A percentile compares a stretch with the other conserved stretches of the same genome.
Conservation (phyloP, 23 tunicate species). For the Diplosoma virens region DNA sequence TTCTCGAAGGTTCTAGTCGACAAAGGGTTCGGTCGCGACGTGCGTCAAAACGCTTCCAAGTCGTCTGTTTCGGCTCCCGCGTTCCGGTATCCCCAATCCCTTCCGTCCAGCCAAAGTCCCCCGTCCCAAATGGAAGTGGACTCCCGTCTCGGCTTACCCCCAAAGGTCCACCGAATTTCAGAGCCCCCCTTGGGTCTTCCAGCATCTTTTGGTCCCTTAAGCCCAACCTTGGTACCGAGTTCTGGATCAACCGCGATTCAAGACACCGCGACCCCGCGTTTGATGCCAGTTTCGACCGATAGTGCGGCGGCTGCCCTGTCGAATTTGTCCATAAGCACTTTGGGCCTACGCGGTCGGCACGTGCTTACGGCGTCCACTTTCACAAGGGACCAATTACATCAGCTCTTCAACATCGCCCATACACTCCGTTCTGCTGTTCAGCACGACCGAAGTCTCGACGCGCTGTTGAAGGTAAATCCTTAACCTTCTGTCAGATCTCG, state of each 20-base stretch:
- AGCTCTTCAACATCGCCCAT: conserved; percentile 81
- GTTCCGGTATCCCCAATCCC: not conserved
- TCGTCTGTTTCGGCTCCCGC: conserved; percentile 3
- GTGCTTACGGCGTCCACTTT: conserved; percentile 46
- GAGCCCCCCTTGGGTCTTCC: conserved; percentile 61
- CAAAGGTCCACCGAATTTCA: conserved; percentile 53
- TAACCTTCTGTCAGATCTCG: no score
- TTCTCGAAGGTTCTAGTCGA: no score
- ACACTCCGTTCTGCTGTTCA: conserved; percentile 40
- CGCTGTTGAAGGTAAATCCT: conserved; percentile 56
- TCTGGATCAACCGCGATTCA: not conserved
- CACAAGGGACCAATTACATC: conserved; percentile 69
- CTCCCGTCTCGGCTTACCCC: conserved; percentile 48
- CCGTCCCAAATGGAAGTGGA: not conserved
- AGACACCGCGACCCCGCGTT: conserved; percentile 30
- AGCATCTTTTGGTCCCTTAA: conserved; percentile 37
- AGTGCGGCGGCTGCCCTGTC: no score
- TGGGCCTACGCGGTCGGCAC: conserved; percentile 53
- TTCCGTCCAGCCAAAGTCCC: no score
- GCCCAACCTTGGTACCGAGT: not conserved
- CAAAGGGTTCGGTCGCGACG: no score
- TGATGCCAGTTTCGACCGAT: not conserved
- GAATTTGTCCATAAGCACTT: conserved; percentile 10
- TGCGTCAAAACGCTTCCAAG: no score
- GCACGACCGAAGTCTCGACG: conserved; percentile 38